Evolutionary conservation across 2,113 vertebrate species (phyloP).

Genomic region (Cyanistes caeruleus): DNA sequence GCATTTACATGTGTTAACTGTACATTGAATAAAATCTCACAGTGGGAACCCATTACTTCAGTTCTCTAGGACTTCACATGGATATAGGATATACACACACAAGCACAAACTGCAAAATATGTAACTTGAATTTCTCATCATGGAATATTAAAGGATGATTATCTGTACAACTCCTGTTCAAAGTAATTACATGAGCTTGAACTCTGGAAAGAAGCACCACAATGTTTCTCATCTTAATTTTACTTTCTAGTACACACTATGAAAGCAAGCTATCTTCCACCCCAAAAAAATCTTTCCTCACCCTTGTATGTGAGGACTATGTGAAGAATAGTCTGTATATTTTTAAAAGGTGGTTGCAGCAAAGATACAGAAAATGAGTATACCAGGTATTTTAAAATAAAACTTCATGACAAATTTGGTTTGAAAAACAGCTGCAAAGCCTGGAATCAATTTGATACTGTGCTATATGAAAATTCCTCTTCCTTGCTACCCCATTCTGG

Average conservation of each 20-base stretch:
- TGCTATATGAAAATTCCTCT: not conserved
- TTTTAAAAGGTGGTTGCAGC: not conserved
- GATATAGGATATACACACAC: not conserved
- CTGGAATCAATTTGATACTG: slow-evolving; percentile 1
- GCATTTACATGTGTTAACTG: not conserved
- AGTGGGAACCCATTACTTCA: not conserved
- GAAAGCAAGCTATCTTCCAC: not conserved
- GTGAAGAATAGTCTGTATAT: too few relatives aligned
- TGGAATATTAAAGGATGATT: not conserved
- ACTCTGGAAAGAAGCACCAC: not conserved
- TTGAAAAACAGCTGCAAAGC: not conserved
- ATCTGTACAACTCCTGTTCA: not conserved
- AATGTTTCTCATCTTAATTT: not conserved
- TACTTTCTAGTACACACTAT: not conserved
- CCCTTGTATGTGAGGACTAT: fast-evolving
- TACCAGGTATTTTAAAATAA: not conserved
- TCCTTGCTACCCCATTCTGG: not conserved
- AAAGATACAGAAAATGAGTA: not conserved
- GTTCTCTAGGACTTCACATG: not conserved
- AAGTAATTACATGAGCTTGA: not conserved
- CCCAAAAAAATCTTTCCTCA: not conserved
- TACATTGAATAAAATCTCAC: not conserved
- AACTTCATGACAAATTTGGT: not conserved
- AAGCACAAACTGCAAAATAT: not conserved
- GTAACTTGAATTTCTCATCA: not conserved